Base-by-base conservation (phyloP, 2,113 vertebrate species). In the Cyanoliseus patagonus region DNA sequence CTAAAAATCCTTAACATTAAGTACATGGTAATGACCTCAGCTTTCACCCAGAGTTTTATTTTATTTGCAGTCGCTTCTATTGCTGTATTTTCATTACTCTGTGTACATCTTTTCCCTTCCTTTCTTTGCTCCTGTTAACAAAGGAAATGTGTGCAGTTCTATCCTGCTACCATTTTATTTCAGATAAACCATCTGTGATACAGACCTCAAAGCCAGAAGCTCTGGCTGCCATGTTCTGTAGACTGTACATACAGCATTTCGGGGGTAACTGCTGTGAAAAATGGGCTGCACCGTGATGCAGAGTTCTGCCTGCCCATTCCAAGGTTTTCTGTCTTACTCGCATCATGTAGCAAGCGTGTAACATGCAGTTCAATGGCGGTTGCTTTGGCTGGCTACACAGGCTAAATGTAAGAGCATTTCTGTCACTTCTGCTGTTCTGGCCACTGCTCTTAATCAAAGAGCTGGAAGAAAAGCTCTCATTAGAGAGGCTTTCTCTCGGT, bases 91-190 rank as follows among this genome's bases (percentile, higher is more conserved):
- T 95, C 62, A 69, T 94, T 95, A 72, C 49, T 94, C 57, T 53
- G 35, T 3, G 2, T 59, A 17, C 47, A 6, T 94, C 63, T 84
- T 89, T 86, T 70, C 85, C 35, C 35, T 96, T 95, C 62, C 35
- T 51, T 59, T 88, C 61, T 57, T 95, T 96, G 86, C 87, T 96
- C 74, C 95, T 77, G 79, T 97, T 98, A 97, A 97, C 82, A 95
- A 95, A 92, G 97, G 96, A 98, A 97, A 94, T 72, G 95, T 96
- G 95, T 94, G 94, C 96, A 96, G 93, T 97, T 98, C 95, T 96
- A 72, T 98, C 95, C 96, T 98, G 97, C 95, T 98, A 94, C 91
- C 57, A 30, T 97, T 97, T 98, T 98, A 98, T 94, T 98, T 97
- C 96, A 88, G 97, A 97, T 95, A 98, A 98, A 93, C 93, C 91